phyloP scores from a whole-genome alignment of 2,888 invertebrate species.

The Harpagoxenus sublaevis region DNA sequence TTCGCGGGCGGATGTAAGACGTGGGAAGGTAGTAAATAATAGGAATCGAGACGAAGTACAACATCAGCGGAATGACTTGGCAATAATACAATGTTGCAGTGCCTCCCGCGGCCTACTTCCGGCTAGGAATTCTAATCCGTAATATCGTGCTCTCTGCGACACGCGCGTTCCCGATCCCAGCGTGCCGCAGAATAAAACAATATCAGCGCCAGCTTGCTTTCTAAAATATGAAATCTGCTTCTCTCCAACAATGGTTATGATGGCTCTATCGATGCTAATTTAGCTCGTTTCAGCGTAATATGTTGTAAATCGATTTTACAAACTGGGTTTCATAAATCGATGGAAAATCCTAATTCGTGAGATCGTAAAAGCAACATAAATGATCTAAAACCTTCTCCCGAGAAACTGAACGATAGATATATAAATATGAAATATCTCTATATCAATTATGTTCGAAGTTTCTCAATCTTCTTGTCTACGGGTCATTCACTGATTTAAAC shows the following conservation, averaged over 20 bases:
- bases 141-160: slow-evolving; percentile 44
- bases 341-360: neutral
- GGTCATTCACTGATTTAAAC: neutral
- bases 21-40: slow-evolving; percentile 65
- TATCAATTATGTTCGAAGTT: neutral
- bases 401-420: neutral
- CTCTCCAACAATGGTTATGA: neutral
- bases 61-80: slow-evolving; percentile 66
- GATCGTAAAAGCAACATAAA: neutral
- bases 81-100: slow-evolving; percentile 61
- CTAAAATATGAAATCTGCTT: slow-evolving; percentile 29
- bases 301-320: neutral
- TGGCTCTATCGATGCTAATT: slow-evolving; percentile 15
- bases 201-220: slow-evolving; percentile 32
- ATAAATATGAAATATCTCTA: neutral
- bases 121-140: slow-evolving; percentile 66
- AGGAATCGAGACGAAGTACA: slow-evolving; percentile 53
- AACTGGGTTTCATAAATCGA: neutral
- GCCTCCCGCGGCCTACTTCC: slow-evolving; percentile 69
- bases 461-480: neutral
- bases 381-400: neutral
- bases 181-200: slow-evolving; percentile 36
- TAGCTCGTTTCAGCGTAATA: neutral
- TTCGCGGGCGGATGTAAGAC: slow-evolving; percentile 61
- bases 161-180: slow-evolving; percentile 49